Evolutionary conservation across 2,113 vertebrate species (phyloP), one percentile per base, ranked within the genome.

Genomic region (Rhabdomys dilectus): DNA sequence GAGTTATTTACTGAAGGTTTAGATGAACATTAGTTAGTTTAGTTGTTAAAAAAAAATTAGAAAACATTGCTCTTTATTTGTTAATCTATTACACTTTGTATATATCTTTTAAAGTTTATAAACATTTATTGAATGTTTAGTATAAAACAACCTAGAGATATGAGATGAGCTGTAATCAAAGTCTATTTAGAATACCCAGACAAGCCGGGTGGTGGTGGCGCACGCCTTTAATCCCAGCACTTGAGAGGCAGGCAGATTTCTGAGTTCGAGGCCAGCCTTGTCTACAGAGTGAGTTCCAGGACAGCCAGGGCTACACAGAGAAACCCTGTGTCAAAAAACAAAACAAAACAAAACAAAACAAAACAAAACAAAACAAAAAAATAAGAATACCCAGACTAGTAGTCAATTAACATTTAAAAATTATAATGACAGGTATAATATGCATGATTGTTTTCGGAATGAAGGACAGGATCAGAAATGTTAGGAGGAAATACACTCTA

Each of bases 401-500:
- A 34, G 7, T 15, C 3, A 4, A n/a, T 64, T 34, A 7, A 1
- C 17, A 73, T 34, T 2, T 64, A 22, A 39, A 62, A 75, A 26
- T 26, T 85, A 4, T 29, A n/a, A 45, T 48, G 64, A 34, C 19
- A 24, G 19, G 16, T 45, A 8, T n/a, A 42, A 4, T 53, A 24
- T 62, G 36, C 36, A 77, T 9, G 29, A 64, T 36, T 19, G 21
- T 58, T 64, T 58, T 10, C 12, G 58, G 75, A 77, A 39, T 88
- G 1, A 70, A 34, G 4, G 3, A 4, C 24, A 16, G n/a, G 4
- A 22, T 2, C 5, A 0, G 24, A 29, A 70, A 53, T 39, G 5
- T 68, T 15, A 68, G 31, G 66, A 68, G 9, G 31, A 1, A n/a
- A 9, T 62, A 42, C 8, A 1, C 7, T 29, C 39, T 53, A 3